phyloP scores from a whole-genome alignment of 2,888 invertebrate species.

The Sinohyriopsis cumingii region DNA sequence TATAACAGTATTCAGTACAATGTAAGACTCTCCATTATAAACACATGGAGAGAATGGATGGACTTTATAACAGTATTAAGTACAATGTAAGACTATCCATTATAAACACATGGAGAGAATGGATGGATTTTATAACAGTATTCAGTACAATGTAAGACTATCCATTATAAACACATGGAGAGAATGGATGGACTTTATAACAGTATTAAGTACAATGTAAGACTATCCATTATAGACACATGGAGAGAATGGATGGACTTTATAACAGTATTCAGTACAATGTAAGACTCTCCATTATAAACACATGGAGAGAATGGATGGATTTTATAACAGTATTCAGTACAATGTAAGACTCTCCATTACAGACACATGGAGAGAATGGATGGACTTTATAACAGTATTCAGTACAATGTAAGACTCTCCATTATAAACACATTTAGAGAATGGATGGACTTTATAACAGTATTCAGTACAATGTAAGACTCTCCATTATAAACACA shows the following conservation, averaged over 20 bases:
- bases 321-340: slow-evolving; percentile 3
- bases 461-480: slow-evolving; percentile 23
- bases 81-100: slow-evolving; percentile 26
- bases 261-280: slow-evolving; percentile 14
- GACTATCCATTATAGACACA: slow-evolving; percentile 11
- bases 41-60: too few relatives aligned
- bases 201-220: slow-evolving; percentile 23
- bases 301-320: too few relatives aligned
- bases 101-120: too few relatives aligned
- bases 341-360: slow-evolving; percentile 27
- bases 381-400: not conserved
- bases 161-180: not conserved
- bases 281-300: slow-evolving; percentile 21
- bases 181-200: too few relatives aligned
- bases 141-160: slow-evolving; percentile 31
- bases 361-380: too few relatives aligned
- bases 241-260: too few relatives aligned
- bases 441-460: too few relatives aligned
- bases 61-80: slow-evolving; percentile 3
- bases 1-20: slow-evolving; percentile 14
- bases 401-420: slow-evolving; percentile 32
- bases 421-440: not conserved
- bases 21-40: slow-evolving; percentile 21
- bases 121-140: not conserved
- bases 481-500: slow-evolving; percentile 11